Percentiles rank a stretch among this genome's conserved stretches.
Conservation (phyloP, 2,888 invertebrate genomes). For the Acleris literana region DNA sequence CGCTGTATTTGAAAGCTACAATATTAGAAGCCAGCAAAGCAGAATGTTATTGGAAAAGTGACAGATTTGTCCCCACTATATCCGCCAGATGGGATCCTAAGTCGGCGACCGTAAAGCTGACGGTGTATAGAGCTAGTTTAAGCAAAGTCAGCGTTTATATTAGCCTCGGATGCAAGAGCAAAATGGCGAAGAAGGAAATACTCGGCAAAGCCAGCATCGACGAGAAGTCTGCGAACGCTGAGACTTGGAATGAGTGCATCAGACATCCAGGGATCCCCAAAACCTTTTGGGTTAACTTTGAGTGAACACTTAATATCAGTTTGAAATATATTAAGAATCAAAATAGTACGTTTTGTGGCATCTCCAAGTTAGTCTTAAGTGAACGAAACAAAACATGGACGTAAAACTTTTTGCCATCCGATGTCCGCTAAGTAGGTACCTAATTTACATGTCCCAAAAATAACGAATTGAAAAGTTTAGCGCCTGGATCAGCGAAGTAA, state of each 20-base stretch:
- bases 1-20: conserved; percentile 90
- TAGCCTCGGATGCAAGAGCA: conserved; percentile 86
- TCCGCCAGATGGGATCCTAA: conserved; percentile 90
- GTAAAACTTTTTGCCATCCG: too few species aligned
- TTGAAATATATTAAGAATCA: too few species aligned
- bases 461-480: too few species aligned
- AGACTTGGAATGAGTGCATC: conserved; percentile 86
- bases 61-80: conserved; percentile 88
- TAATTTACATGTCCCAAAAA: too few species aligned
- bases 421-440: too few species aligned
- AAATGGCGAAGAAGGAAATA: conserved; percentile 87
- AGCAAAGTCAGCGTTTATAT: conserved; percentile 86
- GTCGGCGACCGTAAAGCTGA: conserved; percentile 84
- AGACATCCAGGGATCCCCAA: conserved; percentile 81
- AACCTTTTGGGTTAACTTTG: conserved; percentile 84
- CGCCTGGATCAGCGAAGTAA: too few species aligned
- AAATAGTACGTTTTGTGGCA: too few species aligned
- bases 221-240: conserved; percentile 81
- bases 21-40: conserved; percentile 87
- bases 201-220: conserved; percentile 87
- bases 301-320: conserved; percentile 56
- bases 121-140: conserved; percentile 85
- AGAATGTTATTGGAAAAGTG: conserved; percentile 88
- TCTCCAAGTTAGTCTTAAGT: too few species aligned
- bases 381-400: too few species aligned